Evolutionary conservation across 2,797 vertebrate genomes (phyloP).

Genomic region (Acanthiza pusilla): DNA sequence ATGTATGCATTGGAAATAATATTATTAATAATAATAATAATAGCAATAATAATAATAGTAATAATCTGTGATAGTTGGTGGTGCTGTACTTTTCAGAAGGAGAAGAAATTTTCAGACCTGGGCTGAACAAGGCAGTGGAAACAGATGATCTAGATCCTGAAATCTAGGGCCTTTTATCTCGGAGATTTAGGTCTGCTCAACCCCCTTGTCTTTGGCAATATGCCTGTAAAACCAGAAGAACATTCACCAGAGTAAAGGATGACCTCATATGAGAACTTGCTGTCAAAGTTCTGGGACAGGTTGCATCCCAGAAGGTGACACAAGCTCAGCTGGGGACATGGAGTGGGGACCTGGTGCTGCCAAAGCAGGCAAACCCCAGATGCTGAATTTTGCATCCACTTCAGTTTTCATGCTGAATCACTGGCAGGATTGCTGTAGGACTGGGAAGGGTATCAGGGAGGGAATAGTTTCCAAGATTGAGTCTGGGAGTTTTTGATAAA

Average conservation of each 20-base stretch:
- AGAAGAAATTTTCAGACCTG: background rate
- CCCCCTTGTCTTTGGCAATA: background rate
- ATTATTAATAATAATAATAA: background rate
- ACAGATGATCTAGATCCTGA: background rate
- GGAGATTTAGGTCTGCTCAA: background rate
- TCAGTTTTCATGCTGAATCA: background rate
- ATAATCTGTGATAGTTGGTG: background rate
- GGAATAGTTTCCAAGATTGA: background rate
- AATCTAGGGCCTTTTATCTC: background rate
- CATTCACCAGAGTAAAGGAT: background rate
- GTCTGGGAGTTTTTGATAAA: rapidly evolving
- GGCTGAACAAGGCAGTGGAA: background rate
- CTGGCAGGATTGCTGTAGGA: background rate
- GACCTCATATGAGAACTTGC: background rate
- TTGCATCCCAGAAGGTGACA: background rate
- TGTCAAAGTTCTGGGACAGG: background rate
- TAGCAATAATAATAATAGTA: background rate
- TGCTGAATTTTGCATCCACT: background rate
- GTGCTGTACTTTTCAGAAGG: background rate
- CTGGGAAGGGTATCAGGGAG: background rate
- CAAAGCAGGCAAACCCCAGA: background rate
- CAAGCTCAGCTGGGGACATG: background rate
- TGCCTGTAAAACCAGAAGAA: background rate
- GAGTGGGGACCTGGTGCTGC: background rate
- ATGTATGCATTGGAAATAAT: background rate